Base-by-base conservation (phyloP, 2,797 vertebrate genomes). In the Falco concolor region DNA sequence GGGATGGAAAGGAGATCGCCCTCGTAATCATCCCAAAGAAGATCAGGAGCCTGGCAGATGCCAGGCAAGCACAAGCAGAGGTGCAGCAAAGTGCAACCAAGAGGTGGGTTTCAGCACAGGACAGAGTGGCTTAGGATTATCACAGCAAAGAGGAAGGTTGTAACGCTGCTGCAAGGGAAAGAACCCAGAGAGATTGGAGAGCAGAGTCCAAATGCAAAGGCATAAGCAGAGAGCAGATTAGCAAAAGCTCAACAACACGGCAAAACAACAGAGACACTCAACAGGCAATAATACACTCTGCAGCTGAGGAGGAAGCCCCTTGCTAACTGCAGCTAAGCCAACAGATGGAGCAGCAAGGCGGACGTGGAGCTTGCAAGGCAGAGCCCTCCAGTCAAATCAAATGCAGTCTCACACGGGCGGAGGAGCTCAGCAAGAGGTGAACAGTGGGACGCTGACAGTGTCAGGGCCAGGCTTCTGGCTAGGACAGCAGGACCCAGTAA, bases 261-360 rank as follows among this genome's bases (percentile, higher is more conserved):
- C 78, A 93, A 91, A 95, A 92, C 82, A 97, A 79, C 65, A 91
- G 87, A 92, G 78, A 84, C 3, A 7, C 82, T 93, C 94, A 87
- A 95, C 81, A 90, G 93, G 86, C 87, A 87, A 14, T 4, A 38
- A 67, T 8, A 8, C 4, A 21, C 86, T 73, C 44, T 76, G 79
- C 74, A 36, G 54, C 82, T 22, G 86, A 95, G 94, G 19, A 83
- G 72, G 75, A 93, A 96, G 84, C 84, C 85, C 84, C 68, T 90
- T 7, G 21, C 75, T 91, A 83, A 74, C 88, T n/a, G 72, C 76
- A 3, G 47, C 80, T 81, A 89, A 94, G 74, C 86, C 95, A 96
- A 96, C 95, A 96, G 95, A 97, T 87, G 93, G 95, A 96, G 81
- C 77, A 89, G 93, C 80, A 82, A 89, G 83, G 84, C 74, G 81